These are phyloP conservation scores for Dipodomys spectabilis DNA, from an alignment of 2,113 vertebrate species.

Conservation along the genomic window DNA sequence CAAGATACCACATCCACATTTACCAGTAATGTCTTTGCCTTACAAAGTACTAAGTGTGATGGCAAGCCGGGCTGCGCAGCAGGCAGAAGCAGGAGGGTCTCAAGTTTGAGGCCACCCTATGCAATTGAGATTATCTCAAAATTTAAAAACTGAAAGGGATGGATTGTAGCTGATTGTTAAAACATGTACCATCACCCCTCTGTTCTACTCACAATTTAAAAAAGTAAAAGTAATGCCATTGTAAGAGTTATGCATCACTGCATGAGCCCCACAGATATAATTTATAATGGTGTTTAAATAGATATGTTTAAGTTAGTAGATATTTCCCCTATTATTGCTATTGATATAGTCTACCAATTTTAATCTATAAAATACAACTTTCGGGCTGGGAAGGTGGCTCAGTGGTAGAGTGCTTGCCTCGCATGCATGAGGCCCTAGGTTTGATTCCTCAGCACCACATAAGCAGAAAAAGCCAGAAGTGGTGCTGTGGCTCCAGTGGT, in stretches of 20 bases:
- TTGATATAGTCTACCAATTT: not conserved
- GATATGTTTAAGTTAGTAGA: not conserved
- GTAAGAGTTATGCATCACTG: not conserved
- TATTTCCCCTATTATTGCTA: not conserved
- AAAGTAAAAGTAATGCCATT: not conserved
- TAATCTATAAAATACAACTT: not conserved
- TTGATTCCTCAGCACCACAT: too few relatives aligned
- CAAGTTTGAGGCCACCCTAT: not conserved
- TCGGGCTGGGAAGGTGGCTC: not conserved
- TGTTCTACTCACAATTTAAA: not conserved
- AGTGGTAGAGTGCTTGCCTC: too few relatives aligned
- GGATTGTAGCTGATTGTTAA: not conserved
- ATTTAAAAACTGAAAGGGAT: not conserved
- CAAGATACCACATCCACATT: not conserved
- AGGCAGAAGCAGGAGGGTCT: not conserved
- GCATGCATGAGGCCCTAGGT: too few relatives aligned
- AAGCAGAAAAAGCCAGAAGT: too few relatives aligned
- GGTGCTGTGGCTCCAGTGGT: too few relatives aligned
- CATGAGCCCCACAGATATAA: not conserved
- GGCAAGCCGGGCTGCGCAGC: not conserved
- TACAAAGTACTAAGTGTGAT: not conserved
- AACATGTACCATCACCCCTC: not conserved
- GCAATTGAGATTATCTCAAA: not conserved
- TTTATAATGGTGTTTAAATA: not conserved
- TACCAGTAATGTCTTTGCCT: constrained; percentile 28